Base-by-base conservation (phyloP, 2,888 invertebrate species). In the Trissolcus japonicus region DNA sequence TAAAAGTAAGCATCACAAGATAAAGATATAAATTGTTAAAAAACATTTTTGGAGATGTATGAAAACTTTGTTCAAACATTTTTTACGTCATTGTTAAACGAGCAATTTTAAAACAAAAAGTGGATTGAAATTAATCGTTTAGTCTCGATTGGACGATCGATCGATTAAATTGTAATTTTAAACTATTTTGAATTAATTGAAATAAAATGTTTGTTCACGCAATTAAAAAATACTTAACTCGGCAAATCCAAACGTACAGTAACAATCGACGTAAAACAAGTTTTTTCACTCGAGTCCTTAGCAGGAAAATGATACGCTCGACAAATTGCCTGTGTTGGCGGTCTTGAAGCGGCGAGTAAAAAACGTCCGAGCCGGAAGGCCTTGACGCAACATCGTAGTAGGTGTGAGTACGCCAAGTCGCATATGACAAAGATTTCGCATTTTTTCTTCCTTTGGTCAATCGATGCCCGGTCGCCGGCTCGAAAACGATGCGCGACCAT, bases 311-410 rank as follows among this genome's bases (percentile, higher is more conserved):
- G 61, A 61, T 40, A 61, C 61, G 69, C 16, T 21, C 29, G 59
- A 25, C 53, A 67, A 67, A 59, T 67, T 59, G 25, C 29, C 25
- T 46, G 29, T 43, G 46, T 21, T 51, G 13, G 55, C 48, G 43
- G 41, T 48, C 46, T 54, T 46, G 43, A 54, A 25, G 25, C 14
- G 13, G 25, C 14, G 13, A 43, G 68, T 56, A 69, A 63, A 71
- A 71, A 71, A 56, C 29, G 16, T 13, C 25, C 17, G 43, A 53
- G 63, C 40, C 62, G 57, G 71, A 69, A 69, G 62, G 21, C 71
- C 71, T 71, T 71, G 71, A 57, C 57, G 71, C 59, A 63, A 63
- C 59, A 59, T 53, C 25, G 57, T 14, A 71, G 63, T 71, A 71
- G 71, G 71, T 63, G 71, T 56, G 57, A 63, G 71, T 71, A 71